Percentiles rank a stretch among this genome's conserved stretches.
Evolutionary conservation across 2,113 vertebrate genomes (phyloP).

Genomic region (Rhinopomastus cyanomelas): DNA sequence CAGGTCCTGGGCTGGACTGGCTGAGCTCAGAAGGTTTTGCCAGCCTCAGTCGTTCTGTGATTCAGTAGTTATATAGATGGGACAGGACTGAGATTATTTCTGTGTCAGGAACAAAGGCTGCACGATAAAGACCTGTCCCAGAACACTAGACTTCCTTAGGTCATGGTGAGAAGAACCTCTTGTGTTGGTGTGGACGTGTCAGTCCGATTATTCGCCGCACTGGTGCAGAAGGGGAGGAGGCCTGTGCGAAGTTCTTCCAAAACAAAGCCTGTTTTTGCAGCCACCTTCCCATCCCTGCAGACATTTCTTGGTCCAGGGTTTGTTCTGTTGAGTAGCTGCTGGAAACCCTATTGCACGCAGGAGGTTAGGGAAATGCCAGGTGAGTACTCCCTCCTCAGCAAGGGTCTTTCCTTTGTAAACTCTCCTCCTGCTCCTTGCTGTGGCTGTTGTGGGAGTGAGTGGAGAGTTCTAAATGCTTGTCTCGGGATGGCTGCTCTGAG

Average conservation of each 20-base stretch:
- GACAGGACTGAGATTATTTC: neutral
- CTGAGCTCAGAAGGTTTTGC: no score
- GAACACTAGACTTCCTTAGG: neutral
- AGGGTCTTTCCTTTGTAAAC: neutral
- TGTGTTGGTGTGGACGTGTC: neutral
- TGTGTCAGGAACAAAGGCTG: neutral
- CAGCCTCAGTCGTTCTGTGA: no score
- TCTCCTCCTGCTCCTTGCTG: neutral
- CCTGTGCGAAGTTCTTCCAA: neutral
- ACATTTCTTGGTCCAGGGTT: neutral
- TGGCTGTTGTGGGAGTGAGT: neutral
- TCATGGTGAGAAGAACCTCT: neutral
- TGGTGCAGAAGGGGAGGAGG: neutral
- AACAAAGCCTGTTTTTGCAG: neutral
- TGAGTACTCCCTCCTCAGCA: neutral
- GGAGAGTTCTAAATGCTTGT: neutral
- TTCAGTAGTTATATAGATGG: neutral
- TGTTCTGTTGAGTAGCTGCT: neutral
- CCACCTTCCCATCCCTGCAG: neutral
- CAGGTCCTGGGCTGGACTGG: no score
- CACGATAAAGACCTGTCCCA: neutral
- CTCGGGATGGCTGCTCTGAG: neutral
- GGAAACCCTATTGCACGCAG: neutral
- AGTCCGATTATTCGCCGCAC: neutral
- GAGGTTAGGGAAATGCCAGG: neutral